Conservation (phyloP, 2,888 invertebrate genomes). For the Chrysomela aeneicollis region DNA sequence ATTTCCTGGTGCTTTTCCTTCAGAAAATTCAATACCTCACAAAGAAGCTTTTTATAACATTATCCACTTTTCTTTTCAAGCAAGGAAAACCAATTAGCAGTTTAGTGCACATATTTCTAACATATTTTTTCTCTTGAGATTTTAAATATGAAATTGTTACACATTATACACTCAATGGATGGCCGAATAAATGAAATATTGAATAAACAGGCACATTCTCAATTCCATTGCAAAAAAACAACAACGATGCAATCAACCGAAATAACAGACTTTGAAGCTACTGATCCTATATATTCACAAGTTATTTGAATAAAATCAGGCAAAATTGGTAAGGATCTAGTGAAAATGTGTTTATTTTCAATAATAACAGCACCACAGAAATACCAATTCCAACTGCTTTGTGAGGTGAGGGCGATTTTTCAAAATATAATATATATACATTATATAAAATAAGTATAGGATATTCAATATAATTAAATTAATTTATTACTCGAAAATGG, state of each 20-base stretch:
- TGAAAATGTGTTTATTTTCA: not conserved
- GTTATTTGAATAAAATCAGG: too few species aligned
- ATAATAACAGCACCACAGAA: slow-evolving; percentile 1
- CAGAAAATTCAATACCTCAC: slow-evolving; percentile 36
- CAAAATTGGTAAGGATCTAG: not conserved
- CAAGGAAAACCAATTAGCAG: slow-evolving; percentile 39
- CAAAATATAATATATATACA: not conserved
- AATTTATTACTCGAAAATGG: not conserved
- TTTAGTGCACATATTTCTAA: slow-evolving; percentile 41
- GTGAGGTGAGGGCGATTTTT: slow-evolving; percentile 14
- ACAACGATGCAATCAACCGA: too few species aligned
- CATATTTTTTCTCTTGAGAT: slow-evolving; percentile 34
- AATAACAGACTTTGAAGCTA: too few species aligned
- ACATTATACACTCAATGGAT: slow-evolving; percentile 9
- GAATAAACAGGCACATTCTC: not conserved
- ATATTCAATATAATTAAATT: not conserved
- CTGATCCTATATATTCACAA: too few species aligned
- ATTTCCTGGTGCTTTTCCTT: slow-evolving; percentile 43
- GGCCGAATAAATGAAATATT: not conserved
- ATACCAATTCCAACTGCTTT: slow-evolving; percentile 10
- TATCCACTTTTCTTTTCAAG: slow-evolving; percentile 35
- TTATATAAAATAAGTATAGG: not conserved
- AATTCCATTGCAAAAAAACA: not conserved
- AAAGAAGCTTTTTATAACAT: slow-evolving; percentile 41
- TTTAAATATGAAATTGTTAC: slow-evolving; percentile 42